Evolutionary conservation across 2,888 invertebrate species (phyloP).

Genomic region (Chirona hameri): DNA sequence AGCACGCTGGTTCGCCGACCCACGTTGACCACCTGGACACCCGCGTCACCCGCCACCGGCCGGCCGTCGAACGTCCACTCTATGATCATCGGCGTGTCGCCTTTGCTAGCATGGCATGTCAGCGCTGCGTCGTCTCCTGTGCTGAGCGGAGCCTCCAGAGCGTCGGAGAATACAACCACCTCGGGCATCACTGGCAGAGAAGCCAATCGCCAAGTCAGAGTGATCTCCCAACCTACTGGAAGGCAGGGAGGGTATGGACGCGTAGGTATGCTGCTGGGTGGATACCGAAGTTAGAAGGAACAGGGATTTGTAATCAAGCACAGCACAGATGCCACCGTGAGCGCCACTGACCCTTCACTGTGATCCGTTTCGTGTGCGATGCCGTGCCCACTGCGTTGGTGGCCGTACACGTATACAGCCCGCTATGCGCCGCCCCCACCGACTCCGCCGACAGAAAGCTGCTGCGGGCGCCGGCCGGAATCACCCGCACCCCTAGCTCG

Average conservation of each 20-base stretch:
- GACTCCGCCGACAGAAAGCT: constrained; percentile 39
- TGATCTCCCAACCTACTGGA: neutral
- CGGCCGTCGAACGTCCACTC: constrained; percentile 46
- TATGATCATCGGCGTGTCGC: constrained; percentile 48
- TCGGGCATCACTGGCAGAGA: constrained; percentile 53
- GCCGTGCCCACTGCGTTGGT: constrained; percentile 49
- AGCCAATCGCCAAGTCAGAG: neutral
- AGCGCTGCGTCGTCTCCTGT: constrained; percentile 64
- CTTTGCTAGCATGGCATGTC: constrained; percentile 38
- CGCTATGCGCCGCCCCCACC: constrained; percentile 48
- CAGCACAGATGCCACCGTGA: neutral
- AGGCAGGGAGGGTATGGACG: too few relatives aligned
- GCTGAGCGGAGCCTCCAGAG: constrained; percentile 65
- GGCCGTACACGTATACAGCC: constrained; percentile 55
- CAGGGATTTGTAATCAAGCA: too few relatives aligned
- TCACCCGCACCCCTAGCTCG: constrained; percentile 40
- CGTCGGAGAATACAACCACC: constrained; percentile 67
- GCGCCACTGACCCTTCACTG: constrained; percentile 49
- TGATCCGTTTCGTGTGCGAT: constrained; percentile 47
- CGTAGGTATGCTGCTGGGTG: too few relatives aligned
- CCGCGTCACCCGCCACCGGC: constrained; percentile 39
- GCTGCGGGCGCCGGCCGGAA: constrained; percentile 39
- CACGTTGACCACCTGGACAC: constrained; percentile 40
- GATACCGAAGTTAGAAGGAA: too few relatives aligned
- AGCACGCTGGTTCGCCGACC: constrained; percentile 39